Conservation (phyloP, 2,888 invertebrate genomes). For the Stenoptilia bipunctidactyla region DNA sequence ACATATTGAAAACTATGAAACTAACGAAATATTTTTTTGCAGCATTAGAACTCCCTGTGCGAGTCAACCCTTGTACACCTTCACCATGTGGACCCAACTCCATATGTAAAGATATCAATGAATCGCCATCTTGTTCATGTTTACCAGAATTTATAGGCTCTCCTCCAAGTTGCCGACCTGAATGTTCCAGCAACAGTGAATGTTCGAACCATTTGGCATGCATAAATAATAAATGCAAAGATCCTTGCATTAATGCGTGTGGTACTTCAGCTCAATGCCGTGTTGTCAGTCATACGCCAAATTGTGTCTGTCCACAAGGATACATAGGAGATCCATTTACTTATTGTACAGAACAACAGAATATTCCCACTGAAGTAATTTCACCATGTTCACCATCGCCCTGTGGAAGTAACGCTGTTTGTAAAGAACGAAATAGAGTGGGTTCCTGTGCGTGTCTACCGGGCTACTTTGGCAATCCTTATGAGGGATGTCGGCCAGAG, state of each 20-base stretch:
- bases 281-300: conserved; percentile 79
- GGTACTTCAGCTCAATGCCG: conserved; percentile 79
- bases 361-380: conserved; percentile 40
- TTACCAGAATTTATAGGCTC: conserved; percentile 75
- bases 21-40: conserved; percentile 5
- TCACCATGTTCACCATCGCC: conserved; percentile 78
- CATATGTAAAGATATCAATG: conserved; percentile 72
- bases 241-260: conserved; percentile 81
- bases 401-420: conserved; percentile 80
- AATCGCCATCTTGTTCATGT: conserved; percentile 78
- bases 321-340: conserved; percentile 81
- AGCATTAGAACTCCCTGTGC: conserved; percentile 44
- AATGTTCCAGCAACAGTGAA: conserved; percentile 80
- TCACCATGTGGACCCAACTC: conserved; percentile 78
- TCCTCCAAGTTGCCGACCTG: conserved; percentile 80
- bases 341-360: conserved; percentile 63
- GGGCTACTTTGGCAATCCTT: conserved; percentile 75
- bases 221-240: conserved; percentile 78
- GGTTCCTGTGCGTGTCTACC: conserved; percentile 78
- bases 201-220: conserved; percentile 77
- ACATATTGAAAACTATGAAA: neutral
- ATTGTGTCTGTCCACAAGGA: conserved; percentile 75
- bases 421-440: conserved; percentile 76
- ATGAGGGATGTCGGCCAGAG: conserved; percentile 81
- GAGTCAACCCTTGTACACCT: conserved; percentile 74